Conservation (phyloP, 2,797 vertebrate genomes). For the Lacerta agilis region DNA sequence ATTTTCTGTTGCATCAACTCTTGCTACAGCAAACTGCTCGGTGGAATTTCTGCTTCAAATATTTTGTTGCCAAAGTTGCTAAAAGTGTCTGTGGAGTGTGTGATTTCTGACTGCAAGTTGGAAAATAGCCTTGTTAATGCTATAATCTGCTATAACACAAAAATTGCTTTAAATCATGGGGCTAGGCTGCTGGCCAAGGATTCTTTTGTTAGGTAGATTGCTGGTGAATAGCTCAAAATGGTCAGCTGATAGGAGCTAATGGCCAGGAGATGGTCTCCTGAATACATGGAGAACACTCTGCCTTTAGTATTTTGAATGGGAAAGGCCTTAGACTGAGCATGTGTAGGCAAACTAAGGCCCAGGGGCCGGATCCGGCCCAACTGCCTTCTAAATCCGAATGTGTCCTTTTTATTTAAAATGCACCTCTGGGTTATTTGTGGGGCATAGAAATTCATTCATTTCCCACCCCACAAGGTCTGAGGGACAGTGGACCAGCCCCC, state of each 20-base stretch:
- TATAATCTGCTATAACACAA: neutral
- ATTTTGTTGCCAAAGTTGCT: neutral
- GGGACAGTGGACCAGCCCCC: no score
- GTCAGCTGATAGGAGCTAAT: neutral
- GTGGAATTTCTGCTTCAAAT: neutral
- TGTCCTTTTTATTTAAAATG: no score
- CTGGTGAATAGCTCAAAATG: neutral
- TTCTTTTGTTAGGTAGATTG: neutral
- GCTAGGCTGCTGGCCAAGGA: neutral
- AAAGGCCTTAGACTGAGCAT: no score
- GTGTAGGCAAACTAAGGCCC: no score
- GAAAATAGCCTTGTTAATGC: neutral
- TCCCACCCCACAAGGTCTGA: no score
- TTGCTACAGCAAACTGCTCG: neutral
- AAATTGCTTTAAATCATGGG: neutral
- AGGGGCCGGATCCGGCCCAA: no score
- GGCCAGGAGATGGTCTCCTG: constrained; percentile 2
- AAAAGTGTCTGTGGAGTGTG: neutral
- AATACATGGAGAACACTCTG: no score
- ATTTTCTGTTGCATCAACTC: neutral
- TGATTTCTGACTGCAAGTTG: neutral
- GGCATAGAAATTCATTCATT: no score
- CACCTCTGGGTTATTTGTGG: no score
- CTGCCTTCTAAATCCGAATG: no score
- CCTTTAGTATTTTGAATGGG: no score